Evolutionary conservation across 2,888 invertebrate species (phyloP), one percentile per base, ranked within the genome.

Genomic region (Caenorhabditis imperialis): DNA sequence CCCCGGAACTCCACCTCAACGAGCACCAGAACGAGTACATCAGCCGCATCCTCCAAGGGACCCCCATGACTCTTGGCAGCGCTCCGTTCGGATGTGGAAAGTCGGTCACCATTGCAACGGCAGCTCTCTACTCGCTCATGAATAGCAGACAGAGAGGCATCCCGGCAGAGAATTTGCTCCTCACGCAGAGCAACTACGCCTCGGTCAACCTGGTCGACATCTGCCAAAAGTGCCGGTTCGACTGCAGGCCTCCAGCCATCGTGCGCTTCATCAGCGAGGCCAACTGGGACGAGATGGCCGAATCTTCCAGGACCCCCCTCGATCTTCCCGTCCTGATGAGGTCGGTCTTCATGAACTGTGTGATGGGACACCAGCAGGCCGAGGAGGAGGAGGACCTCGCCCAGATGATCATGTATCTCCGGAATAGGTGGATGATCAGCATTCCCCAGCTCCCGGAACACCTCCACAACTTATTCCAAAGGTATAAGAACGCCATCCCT

Each of bases 71-170:
- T 6, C 2, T 62, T 14, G 62, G 27, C 18, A 27, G 27, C 33
- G 44, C 62, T 14, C 62, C 62, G 45, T 62, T 62, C 35, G 62
- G 62, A 22, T 62, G 38, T 18, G 62, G 62, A 45, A 62, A 62
- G 23, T 62, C 62, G 10, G 35, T 62, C 45, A 62, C 62, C 2
- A 62, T 62, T 25, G 62, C 44, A n/a, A 53, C 53, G 2, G 62
- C 62, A 2, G 62, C 62, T 1, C 18, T 33, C 1, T 33, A 44
- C n/a, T n/a, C n/a, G 14, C n/a, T 38, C 10, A 6, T n/a, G 27
- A 50, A 16, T 12, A 37, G 30, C 10, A 8, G 6, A 1, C 5
- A n/a, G n/a, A n/a, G n/a, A n/a, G n/a, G n/a, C n/a, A n/a, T n/a
- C n/a, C 20, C 60, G 50, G 30, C 60, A 18, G 4, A 5, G 16